A percentile compares a stretch with the other conserved stretches of the same genome.
These are phyloP conservation scores for Myotis lucifugus DNA, from an alignment of 2,113 vertebrate species.

Conservation along the genomic window DNA sequence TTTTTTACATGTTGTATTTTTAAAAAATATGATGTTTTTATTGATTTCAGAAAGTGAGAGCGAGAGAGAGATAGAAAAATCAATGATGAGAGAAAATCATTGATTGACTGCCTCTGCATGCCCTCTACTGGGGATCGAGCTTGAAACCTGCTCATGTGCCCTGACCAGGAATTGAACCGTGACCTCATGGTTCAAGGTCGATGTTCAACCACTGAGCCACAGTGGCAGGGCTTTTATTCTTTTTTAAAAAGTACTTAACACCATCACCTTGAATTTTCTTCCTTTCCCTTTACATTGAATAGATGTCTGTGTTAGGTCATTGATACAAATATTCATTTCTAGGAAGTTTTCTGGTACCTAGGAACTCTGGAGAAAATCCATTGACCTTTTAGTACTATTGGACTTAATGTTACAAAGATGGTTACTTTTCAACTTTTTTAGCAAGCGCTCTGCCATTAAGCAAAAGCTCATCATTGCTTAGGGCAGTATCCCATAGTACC, in stretches of 20 bases:
- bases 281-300: neutral
- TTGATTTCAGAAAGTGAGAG: too few species aligned
- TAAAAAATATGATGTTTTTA: too few species aligned
- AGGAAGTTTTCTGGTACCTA: conserved; percentile 24
- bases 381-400: neutral
- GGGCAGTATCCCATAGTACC: neutral
- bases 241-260: neutral
- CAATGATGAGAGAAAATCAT: too few species aligned
- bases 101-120: too few species aligned
- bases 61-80: neutral
- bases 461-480: neutral
- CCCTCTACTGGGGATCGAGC: too few species aligned
- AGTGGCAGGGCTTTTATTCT: too few species aligned
- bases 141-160: too few species aligned
- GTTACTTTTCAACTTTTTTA: conserved; percentile 50
- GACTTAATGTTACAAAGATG: conserved; percentile 31
- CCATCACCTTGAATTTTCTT: neutral
- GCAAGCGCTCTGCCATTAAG: neutral
- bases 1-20: neutral
- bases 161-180: too few species aligned
- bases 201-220: too few species aligned
- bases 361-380: conserved; percentile 25
- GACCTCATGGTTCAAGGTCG: too few species aligned
- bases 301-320: neutral
- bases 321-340: conserved; percentile 53